Evolutionary conservation across 2,113 vertebrate species (phyloP).

Genomic region (Microcebus ravelobensis): DNA sequence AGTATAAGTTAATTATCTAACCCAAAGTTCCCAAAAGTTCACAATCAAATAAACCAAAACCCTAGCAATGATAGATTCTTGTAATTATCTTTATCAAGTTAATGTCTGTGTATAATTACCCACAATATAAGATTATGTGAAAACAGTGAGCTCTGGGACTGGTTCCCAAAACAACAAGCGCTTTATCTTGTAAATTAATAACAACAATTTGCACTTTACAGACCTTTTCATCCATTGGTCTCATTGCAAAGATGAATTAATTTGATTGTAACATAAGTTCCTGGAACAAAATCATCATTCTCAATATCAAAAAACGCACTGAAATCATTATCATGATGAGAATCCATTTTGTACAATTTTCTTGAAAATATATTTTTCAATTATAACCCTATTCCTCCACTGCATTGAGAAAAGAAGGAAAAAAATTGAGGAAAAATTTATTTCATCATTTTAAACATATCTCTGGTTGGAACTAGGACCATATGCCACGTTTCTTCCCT

Average conservation of each 20-base stretch:
- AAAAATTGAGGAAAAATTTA: not conserved
- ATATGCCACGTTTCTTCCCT: not conserved
- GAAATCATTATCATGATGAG: not conserved
- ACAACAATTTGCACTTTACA: constrained; percentile 54
- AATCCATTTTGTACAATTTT: not conserved
- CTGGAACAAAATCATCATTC: constrained; percentile 14
- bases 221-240: constrained; percentile 40
- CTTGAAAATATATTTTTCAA: not conserved
- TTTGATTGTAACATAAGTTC: not conserved
- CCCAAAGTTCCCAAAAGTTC: constrained; percentile 34
- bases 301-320: not conserved
- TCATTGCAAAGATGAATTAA: constrained; percentile 42
- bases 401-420: not conserved
- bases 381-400: not conserved
- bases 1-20: constrained; percentile 46
- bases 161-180: constrained; percentile 42
- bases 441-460: not conserved
- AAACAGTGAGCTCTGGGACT: not conserved
- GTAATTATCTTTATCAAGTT: constrained; percentile 71
- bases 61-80: constrained; percentile 57
- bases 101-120: constrained; percentile 40
- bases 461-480: not conserved
- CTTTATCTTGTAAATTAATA: constrained; percentile 76
- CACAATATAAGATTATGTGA: not conserved
- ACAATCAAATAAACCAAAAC: constrained; percentile 57